Percentiles rank a stretch among this genome's conserved stretches.
phyloP scores from a whole-genome alignment of 2,888 invertebrate species.

The Sericinus montela region DNA sequence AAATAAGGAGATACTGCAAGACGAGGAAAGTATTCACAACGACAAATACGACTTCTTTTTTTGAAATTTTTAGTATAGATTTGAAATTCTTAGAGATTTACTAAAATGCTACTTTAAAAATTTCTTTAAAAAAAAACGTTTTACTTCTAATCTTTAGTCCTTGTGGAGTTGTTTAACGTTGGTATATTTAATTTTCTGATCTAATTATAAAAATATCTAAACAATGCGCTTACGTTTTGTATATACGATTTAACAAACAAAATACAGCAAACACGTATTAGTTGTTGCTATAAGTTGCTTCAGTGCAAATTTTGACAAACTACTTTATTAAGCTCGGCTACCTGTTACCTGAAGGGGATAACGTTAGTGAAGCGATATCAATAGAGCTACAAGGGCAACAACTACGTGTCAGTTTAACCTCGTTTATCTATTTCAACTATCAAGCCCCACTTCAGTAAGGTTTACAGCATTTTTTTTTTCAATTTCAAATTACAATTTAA shows the following conservation, averaged over 20 bases:
- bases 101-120: not conserved
- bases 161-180: too few species aligned
- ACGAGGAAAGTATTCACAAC: constrained; percentile 6
- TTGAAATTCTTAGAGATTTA: not conserved
- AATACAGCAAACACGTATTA: too few species aligned
- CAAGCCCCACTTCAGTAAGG: not conserved
- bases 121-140: not conserved
- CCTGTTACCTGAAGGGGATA: not conserved
- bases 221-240: not conserved
- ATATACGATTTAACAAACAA: not conserved
- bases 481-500: too few species aligned
- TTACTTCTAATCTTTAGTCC: too few species aligned
- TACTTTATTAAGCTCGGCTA: not conserved
- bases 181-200: not conserved
- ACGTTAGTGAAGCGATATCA: not conserved
- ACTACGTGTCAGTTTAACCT: not conserved
- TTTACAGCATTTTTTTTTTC: not conserved
- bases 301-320: too few species aligned
- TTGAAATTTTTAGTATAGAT: not conserved
- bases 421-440: not conserved
- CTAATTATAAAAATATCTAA: too few species aligned
- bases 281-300: too few species aligned
- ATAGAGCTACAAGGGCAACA: not conserved
- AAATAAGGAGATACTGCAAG: not conserved
- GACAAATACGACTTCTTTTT: not conserved